A percentile compares a stretch with the other conserved stretches of the same genome.
Conservation (phyloP, 2,797 vertebrate species). For the Hydrolagus colliei region DNA sequence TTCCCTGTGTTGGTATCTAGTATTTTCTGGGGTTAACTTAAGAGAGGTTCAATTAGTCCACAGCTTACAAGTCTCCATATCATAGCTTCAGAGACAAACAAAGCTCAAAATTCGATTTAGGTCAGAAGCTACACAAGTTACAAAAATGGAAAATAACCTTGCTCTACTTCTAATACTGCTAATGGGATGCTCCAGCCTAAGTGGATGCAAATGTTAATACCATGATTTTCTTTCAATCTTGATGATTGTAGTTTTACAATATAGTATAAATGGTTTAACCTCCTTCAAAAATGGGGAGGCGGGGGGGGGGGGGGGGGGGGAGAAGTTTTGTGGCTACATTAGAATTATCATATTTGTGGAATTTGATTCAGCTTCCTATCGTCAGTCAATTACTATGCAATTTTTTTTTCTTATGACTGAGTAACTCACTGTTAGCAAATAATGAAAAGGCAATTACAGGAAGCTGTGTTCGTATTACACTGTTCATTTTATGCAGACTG, state of each 20-base stretch:
- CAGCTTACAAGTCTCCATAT: slow-evolving; percentile 53
- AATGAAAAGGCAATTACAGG: slow-evolving; percentile 99
- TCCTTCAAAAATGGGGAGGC: slow-evolving; percentile 18
- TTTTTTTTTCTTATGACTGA: slow-evolving; percentile 93
- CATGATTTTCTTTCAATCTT: slow-evolving; percentile 75
- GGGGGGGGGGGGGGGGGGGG: too few species aligned
- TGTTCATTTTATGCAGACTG: slow-evolving; percentile 90
- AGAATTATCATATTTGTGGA: slow-evolving; percentile 85
- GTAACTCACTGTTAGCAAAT: slow-evolving; percentile 99
- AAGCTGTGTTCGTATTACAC: slow-evolving; percentile 95
- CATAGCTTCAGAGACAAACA: slow-evolving; percentile 63
- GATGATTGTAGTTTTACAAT: slow-evolving; percentile 86
- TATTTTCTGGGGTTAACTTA: slow-evolving; percentile 8
- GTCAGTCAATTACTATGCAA: slow-evolving; percentile 98
- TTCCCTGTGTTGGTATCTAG: slow-evolving; percentile 8
- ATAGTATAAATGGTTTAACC: slow-evolving; percentile 86
- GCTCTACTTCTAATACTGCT: slow-evolving; percentile 77
- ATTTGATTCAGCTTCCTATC: slow-evolving; percentile 88
- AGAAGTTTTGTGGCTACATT: slow-evolving; percentile 65
- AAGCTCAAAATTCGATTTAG: slow-evolving; percentile 78
- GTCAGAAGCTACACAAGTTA: slow-evolving; percentile 62
- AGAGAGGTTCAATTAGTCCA: slow-evolving; percentile 48
- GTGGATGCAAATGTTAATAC: slow-evolving; percentile 75
- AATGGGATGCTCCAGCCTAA: slow-evolving; percentile 82
- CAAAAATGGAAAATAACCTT: slow-evolving; percentile 74